phyloP scores from a whole-genome alignment of 2,113 vertebrate genomes.

The Helogale parvula region DNA sequence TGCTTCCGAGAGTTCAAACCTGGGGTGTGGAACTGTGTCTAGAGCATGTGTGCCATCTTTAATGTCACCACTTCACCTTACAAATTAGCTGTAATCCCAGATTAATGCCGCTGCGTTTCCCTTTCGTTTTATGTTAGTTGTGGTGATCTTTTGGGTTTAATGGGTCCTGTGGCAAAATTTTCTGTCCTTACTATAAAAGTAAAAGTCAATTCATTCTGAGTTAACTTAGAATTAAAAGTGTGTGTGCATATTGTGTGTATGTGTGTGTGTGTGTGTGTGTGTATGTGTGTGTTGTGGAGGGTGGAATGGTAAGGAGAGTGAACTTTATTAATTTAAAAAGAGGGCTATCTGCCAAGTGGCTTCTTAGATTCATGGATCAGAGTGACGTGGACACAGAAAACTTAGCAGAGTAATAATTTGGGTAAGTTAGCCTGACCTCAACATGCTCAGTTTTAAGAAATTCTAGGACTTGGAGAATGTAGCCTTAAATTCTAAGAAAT shows the following conservation, averaged over 20 bases:
- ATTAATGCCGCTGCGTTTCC: not conserved
- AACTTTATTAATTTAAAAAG: not conserved
- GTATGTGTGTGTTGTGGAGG: fast-evolving
- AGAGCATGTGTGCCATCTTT: not conserved
- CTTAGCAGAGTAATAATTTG: not conserved
- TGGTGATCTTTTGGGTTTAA: not conserved
- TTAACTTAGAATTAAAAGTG: not conserved
- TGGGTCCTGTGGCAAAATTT: not conserved
- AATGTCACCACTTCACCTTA: not conserved
- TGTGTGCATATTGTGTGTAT: not conserved
- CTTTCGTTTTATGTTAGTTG: not conserved
- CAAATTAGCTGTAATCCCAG: not conserved
- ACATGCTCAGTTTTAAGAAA: not conserved
- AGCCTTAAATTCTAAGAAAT: not conserved
- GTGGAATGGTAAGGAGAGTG: not conserved
- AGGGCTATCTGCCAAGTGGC: fast-evolving
- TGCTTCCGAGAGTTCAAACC: not conserved
- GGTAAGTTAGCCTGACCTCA: not conserved
- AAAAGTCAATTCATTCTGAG: not conserved
- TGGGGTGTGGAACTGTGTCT: fast-evolving
- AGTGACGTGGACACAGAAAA: not conserved
- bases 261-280: fast-evolving
- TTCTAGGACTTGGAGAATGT: not conserved
- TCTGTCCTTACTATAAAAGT: not conserved
- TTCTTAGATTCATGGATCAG: not conserved